Base-by-base conservation (phyloP, 2,113 vertebrate genomes). In the Castor canadensis region DNA sequence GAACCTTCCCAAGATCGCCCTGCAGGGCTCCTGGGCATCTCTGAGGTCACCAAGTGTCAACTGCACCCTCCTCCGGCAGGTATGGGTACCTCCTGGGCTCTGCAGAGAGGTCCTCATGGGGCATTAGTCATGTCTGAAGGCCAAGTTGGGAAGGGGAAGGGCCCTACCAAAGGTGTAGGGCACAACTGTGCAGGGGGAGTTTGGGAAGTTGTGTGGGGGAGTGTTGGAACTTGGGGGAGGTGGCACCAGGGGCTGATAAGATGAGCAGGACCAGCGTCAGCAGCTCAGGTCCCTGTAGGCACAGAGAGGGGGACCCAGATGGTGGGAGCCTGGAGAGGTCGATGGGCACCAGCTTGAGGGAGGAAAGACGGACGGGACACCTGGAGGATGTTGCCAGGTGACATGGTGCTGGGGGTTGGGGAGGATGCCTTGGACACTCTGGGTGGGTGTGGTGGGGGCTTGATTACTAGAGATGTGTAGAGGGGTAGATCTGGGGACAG, bases 21-120 rank as follows among this genome's bases (percentile, higher is more conserved):
- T 99, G 54, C 99, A 99, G 85, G 99, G 99, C 81, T 99, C 99
- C 11, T 99, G 99, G 99, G 99, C 99, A 0, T 99, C 99, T 22
- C 98, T 99, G 69, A 98, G 98, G 77, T 99, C 99, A 3, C 99
- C 99, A 0, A 98, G 98, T 32, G 98, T 99, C 96, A 99, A 99
- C 98, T 99, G 99, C 71, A 98, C 99, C 3, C 98, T 99, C 81
- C 98, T 98, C 94, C 98, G 98, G 32, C 99, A 99, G 99, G 99
- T 99, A 98, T n/a, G 96, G 19, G 9, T 0, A 0, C n/a, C 92
- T 72, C 80, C 58, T 4, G 5, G 2, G 40, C n/a, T 43, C 83
- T 4, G n/a, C 43, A n/a, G n/a, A 52, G 58, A 60, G 58, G 35
- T 73, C 56, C 75, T 60, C 20, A 76, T 66, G 49, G 67, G 84